phyloP scores from a whole-genome alignment of 2,888 invertebrate species.

The Bombyx huttoni region DNA sequence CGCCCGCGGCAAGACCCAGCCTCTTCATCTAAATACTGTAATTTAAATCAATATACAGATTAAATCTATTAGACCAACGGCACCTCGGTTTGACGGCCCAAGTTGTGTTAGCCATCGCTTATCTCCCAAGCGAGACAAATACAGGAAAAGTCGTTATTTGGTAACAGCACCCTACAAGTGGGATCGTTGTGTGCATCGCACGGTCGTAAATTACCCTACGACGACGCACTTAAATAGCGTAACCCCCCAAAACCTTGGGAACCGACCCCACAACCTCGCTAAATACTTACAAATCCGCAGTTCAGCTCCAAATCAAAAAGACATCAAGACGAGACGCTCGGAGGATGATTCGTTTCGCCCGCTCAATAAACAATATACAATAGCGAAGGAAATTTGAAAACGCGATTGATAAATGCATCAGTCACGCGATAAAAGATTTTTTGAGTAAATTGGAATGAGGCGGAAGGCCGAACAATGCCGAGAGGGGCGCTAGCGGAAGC shows the following conservation, averaged over 20 bases:
- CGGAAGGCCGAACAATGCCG: slow-evolving; percentile 40
- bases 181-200: slow-evolving; percentile 43
- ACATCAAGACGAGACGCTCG: slow-evolving; percentile 43
- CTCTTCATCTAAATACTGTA: slow-evolving; percentile 17
- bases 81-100: slow-evolving; percentile 7
- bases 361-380: slow-evolving; percentile 61
- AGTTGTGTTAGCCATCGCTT: slow-evolving; percentile 5
- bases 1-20: slow-evolving; percentile 17
- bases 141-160: neutral
- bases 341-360: slow-evolving; percentile 50
- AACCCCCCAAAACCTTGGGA: slow-evolving; percentile 66
- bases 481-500: slow-evolving; percentile 43
- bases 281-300: slow-evolving; percentile 63
- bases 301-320: slow-evolving; percentile 56
- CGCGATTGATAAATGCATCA: slow-evolving; percentile 53
- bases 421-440: slow-evolving; percentile 42
- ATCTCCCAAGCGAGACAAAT: slow-evolving; percentile 32
- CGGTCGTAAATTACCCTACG: slow-evolving; percentile 60
- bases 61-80: slow-evolving; percentile 12
- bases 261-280: slow-evolving; percentile 45
- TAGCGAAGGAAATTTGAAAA: slow-evolving; percentile 42
- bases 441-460: slow-evolving; percentile 47
- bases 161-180: slow-evolving; percentile 43
- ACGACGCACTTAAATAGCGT: slow-evolving; percentile 68
- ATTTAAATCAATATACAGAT: slow-evolving; percentile 26